Base-by-base conservation (phyloP, 2,888 invertebrate genomes). In the Thelaira solivaga region DNA sequence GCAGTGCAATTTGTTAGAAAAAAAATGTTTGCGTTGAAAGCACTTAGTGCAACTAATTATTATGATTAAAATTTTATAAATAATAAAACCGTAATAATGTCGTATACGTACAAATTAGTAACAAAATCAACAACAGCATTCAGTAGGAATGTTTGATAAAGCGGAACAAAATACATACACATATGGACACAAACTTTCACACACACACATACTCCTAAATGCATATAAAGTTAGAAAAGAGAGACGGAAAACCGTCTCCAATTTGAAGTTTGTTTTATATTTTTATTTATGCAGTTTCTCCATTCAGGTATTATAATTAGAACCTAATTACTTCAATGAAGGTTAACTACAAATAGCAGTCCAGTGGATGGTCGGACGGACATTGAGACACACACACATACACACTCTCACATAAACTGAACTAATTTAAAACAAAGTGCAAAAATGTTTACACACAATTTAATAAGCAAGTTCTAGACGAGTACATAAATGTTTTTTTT, bases 291-390 rank as follows among this genome's bases (percentile, higher is more conserved):
- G 57, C 29, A 26, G 20, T 51, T 34, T 31, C 10, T 45, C 45
- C 29, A 29, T 47, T 68, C 72, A 77, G 62, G 72, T 77, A 67
- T 77, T 68, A 68, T 72, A 77, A 76, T 67, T 77, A 68, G 72
- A 77, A 77, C 61, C 62, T 55, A 39, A 53, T 47, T 57, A 62
- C 43, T 26, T 61, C 34, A 67, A 62, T 77, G 76, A 77, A 77
- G 76, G 76, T 41, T 62, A 77, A 77, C 76, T 72, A 72, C 62
- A 77, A n/a, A n/a, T n/a, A n/a, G n/a, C 49, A 22, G n/a, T 39
- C 11, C 13, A 36, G 4, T 49, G 11, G 36, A 57, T n/a, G 10
- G 57, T 57, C 20, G n/a, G 24, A 47, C 29, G 13, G 29, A 57
- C 2, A 18, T 6, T 11, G 51, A 31, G n/a, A 22, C 36, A 34